phyloP scores from a whole-genome alignment of 2,797 vertebrate species.

The Diplodus puntazzo region DNA sequence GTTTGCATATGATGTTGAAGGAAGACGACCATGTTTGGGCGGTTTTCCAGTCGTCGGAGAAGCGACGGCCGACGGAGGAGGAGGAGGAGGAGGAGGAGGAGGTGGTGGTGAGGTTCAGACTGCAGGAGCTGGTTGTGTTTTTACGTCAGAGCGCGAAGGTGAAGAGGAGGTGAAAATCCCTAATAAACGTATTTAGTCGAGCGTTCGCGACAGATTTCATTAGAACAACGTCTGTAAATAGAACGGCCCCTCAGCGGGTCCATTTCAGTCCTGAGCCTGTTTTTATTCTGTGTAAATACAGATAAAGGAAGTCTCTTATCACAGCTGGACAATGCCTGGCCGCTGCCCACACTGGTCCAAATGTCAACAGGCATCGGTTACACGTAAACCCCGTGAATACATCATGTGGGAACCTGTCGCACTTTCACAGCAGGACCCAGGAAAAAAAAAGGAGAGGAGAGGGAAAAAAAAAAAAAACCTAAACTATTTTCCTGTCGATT shows the following conservation, averaged over 20 bases:
- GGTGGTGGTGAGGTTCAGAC: conserved; percentile 32
- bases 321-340: conserved; percentile 8
- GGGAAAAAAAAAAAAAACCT: conserved; percentile 51
- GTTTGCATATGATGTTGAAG: conserved; percentile 48
- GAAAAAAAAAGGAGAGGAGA: not conserved
- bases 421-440: conserved; percentile 16
- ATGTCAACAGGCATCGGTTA: conserved; percentile 44
- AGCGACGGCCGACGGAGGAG: conserved; percentile 9
- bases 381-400: conserved; percentile 25
- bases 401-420: conserved; percentile 37
- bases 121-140: not conserved
- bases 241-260: not conserved
- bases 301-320: conserved; percentile 51
- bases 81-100: not conserved
- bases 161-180: not conserved
- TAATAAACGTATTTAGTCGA: too few species aligned
- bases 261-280: conserved; percentile 11
- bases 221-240: not conserved
- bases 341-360: conserved; percentile 32
- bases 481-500: conserved; percentile 70
- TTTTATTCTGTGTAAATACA: conserved; percentile 34
- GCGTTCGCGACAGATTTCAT: not conserved
- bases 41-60: conserved; percentile 17
- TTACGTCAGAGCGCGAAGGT: conserved; percentile 9
- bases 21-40: conserved; percentile 24